Percentiles rank a stretch among this genome's conserved stretches.
phyloP scores from a whole-genome alignment of 2,113 vertebrate species.

The Phainopepla nitens region DNA sequence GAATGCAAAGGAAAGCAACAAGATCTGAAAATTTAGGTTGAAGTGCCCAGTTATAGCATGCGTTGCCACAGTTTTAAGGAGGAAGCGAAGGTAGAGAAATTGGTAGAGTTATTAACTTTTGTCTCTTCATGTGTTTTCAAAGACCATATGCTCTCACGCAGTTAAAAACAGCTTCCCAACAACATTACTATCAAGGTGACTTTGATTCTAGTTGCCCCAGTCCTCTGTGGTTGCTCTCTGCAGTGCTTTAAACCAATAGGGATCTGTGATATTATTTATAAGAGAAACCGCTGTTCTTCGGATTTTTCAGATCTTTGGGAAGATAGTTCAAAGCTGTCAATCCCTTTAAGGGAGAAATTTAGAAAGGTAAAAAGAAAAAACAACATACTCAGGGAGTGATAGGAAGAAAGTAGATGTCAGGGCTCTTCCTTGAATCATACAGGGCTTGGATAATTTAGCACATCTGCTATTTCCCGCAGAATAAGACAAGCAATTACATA shows the following conservation, averaged over 20 bases:
- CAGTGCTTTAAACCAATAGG: not conserved
- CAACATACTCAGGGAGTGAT: not conserved
- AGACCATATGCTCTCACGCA: not conserved
- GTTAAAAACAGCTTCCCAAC: not conserved
- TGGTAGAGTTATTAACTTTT: not conserved
- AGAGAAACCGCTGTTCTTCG: not conserved
- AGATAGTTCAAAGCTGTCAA: slow-evolving; percentile 41
- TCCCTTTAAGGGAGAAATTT: not conserved
- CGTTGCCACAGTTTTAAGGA: not conserved
- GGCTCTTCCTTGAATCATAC: not conserved
- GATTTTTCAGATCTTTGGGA: slow-evolving; percentile 4
- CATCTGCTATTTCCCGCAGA: not conserved
- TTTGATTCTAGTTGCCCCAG: slow-evolving; percentile 18
- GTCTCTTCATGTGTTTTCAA: not conserved
- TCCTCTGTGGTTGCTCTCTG: not conserved
- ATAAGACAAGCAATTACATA: slow-evolving; percentile 5
- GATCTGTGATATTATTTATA: slow-evolving; percentile 7
- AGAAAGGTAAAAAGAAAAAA: slow-evolving; percentile 15
- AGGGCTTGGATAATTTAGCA: slow-evolving; percentile 27
- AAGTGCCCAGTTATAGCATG: not conserved
- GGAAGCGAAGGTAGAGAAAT: not conserved
- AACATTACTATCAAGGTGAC: not conserved
- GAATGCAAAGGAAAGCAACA: not conserved
- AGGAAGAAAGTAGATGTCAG: slow-evolving; percentile 24
- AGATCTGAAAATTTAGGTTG: not conserved